Evolutionary conservation across 2,113 vertebrate genomes (phyloP), one percentile per base, ranked within the genome.

Genomic region (Alces alces): DNA sequence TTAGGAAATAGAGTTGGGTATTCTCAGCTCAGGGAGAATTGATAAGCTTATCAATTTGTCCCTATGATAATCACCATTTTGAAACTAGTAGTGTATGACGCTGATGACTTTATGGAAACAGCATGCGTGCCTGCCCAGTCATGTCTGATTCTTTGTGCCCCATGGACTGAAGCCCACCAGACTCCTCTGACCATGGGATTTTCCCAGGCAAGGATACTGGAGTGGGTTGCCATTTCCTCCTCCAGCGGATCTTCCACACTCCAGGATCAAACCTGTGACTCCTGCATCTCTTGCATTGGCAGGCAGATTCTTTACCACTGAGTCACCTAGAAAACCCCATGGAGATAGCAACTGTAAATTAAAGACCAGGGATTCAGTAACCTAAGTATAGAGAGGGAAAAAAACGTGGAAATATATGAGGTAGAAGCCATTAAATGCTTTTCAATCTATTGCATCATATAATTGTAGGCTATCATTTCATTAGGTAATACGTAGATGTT

Each of bases 401-500:
- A 80, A 85, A 86, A 54, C 50, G 7, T 78, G 8, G 93, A 80
- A 92, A 64, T 87, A 16, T 7, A 23, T 27, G 1, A 17, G 3
- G 30, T 25, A 82, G 50, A 87, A 82, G 12, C 45, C 78, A 36
- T 58, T 57, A 73, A 52, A 78, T 36, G 17, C 7, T 60, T 19
- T n/a, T 61, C 1, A 94, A 91, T 84, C 58, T 54, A 45, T 43
- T 76, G 2, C 9, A 61, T 61, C 43, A 6, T 11, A 47, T 64
- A 96, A 85, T 15, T 78, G 47, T 64, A 84, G 76, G 21, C 27
- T 88, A 45, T 61, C 12, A 80, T 66, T 86, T 96, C 57, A 91
- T 93, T 83, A 89, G 19, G 2, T 73, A 45, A 90, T 28, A 60
- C 0, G 23, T 50, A 60, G n/a, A 92, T 45, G 47, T 36, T 76